Conservation (phyloP, 2,888 invertebrate genomes). For the Xestia sexstrigata region DNA sequence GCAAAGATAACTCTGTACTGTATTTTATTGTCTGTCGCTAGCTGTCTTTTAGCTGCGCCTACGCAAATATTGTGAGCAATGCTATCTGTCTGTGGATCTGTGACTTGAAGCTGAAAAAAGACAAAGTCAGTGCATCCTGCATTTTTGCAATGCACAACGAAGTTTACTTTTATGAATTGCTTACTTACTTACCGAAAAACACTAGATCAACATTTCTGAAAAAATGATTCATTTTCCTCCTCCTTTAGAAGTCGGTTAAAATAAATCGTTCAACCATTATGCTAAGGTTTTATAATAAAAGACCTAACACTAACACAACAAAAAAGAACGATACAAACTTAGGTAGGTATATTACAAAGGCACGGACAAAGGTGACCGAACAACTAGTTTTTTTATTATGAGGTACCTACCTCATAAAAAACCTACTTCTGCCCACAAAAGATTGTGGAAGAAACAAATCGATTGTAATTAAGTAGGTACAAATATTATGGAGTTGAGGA, state of each 20-base stretch:
- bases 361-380: not conserved
- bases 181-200: no score
- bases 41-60: constrained; percentile 20
- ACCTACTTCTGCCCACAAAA: not conserved
- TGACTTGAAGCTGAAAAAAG: not conserved
- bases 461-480: not conserved
- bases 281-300: not conserved
- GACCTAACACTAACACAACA: not conserved
- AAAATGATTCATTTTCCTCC: no score
- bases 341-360: not conserved
- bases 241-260: not conserved
- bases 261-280: not conserved
- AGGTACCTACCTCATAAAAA: no score
- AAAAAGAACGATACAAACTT: not conserved
- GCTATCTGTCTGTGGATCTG: not conserved
- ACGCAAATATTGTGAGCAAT: constrained; percentile 38
- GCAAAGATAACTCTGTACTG: constrained; percentile 1
- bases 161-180: not conserved
- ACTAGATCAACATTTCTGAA: no score
- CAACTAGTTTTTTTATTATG: not conserved
- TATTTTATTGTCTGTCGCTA: not conserved
- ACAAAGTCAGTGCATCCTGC: not conserved
- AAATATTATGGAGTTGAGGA: not conserved
- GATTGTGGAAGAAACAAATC: not conserved
- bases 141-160: not conserved